Evolutionary conservation across 2,113 vertebrate genomes (phyloP).

Genomic region (Alouatta palliata): DNA sequence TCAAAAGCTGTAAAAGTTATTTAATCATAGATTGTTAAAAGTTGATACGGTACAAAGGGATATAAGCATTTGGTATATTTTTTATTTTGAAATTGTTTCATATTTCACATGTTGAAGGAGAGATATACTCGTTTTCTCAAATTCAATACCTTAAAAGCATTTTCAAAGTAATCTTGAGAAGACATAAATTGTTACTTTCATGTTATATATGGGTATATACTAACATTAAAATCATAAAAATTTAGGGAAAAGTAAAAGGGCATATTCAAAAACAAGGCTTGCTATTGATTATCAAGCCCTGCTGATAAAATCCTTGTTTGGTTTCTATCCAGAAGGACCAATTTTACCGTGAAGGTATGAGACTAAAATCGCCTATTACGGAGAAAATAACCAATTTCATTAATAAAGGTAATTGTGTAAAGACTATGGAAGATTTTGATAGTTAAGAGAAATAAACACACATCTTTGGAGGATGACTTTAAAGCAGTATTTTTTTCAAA

Average conservation of each 20-base stretch:
- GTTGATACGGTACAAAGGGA: background rate
- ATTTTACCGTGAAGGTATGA: background rate
- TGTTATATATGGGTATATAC: background rate
- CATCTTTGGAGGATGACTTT: background rate
- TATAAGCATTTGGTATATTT: background rate
- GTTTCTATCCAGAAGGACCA: background rate
- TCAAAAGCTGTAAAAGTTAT: conserved; percentile 22
- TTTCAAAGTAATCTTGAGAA: conserved; percentile 25
- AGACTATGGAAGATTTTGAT: background rate
- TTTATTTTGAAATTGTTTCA: conserved; percentile 23
- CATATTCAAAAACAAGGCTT: background rate
- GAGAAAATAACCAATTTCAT: background rate
- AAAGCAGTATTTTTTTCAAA: background rate
- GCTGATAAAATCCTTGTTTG: background rate
- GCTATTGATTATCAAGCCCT: too few species aligned
- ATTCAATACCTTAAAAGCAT: background rate
- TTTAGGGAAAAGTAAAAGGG: background rate
- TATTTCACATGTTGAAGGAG: conserved; percentile 37
- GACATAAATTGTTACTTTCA: background rate
- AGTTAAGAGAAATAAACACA: background rate
- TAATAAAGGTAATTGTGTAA: conserved; percentile 35
- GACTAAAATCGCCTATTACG: background rate
- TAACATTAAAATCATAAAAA: background rate
- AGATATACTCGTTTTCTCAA: background rate
- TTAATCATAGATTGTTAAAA: conserved; percentile 47